These are phyloP conservation scores for Coremacera marginata DNA, from an alignment of 2,888 invertebrate genomes.

Conservation along the genomic window DNA sequence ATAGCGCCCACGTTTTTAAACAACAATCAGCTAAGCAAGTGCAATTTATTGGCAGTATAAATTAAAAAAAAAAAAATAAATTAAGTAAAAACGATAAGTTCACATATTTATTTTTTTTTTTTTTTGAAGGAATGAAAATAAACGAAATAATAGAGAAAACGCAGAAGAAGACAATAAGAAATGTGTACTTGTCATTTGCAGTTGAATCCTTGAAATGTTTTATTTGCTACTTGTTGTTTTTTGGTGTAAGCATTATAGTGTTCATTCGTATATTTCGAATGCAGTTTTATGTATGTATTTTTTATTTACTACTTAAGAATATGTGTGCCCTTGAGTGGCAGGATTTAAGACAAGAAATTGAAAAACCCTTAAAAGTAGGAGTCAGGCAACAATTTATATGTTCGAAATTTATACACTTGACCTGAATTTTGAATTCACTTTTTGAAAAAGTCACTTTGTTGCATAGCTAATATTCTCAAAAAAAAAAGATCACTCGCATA, in stretches of 20 bases:
- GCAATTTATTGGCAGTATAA: constrained; percentile 23
- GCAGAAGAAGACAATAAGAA: neutral
- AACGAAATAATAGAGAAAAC: neutral
- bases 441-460: too few relatives aligned
- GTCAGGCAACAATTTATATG: too few relatives aligned
- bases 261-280: neutral
- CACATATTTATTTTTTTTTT: neutral
- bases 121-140: neutral
- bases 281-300: neutral
- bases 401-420: too few relatives aligned
- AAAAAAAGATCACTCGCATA: too few relatives aligned
- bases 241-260: neutral
- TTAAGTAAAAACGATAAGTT: neutral
- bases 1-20: too few relatives aligned
- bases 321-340: too few relatives aligned
- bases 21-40: neutral
- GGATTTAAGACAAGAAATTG: too few relatives aligned
- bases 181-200: constrained; percentile 16
- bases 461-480: too few relatives aligned
- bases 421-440: too few relatives aligned
- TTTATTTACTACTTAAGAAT: too few relatives aligned
- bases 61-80: constrained; percentile 3
- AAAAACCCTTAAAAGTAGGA: too few relatives aligned
- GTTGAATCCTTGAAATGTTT: neutral
- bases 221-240: neutral